Evolutionary conservation across 2,888 invertebrate species (phyloP), one percentile per base, ranked within the genome.

Genomic region (Epicampocera succincta): DNA sequence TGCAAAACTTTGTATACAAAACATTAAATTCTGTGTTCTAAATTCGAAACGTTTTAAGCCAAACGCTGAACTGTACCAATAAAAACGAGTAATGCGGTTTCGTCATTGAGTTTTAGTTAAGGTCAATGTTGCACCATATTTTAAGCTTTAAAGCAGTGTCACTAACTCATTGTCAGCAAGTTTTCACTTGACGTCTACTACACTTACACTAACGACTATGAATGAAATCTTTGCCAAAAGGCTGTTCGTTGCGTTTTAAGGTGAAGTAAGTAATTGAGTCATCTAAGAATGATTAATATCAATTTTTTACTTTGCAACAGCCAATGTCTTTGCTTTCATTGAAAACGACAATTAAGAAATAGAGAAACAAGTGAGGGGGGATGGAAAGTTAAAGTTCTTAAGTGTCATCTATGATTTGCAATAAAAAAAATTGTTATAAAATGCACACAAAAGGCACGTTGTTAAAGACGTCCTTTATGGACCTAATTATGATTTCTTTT

Each of bases 101-200:
- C 79, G 79, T 79, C 82, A 82, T 82, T 82, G 82, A 82, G 48
- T 46, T 56, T 69, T 75, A 66, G 82, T 75, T 82, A 82, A 82
- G 82, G 82, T 82, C 82, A 82, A 82, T 82, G 82, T 82, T 82
- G 82, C 74, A 82, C 69, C 79, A 79, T 63, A 78, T 75, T 82
- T 78, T 46, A 71, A 65, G 74, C 74, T 74, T 9, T 77, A 71
- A 78, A 58, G 74, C 79, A 56, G 69, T 78, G 82, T 79, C 82
- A 82, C 74, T 58, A 71, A 79, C 71, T 82, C 82, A 82, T 74
- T 82, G 82, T 66, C 74, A 75, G 60, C 82, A 60, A 74, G 82
- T 82, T 82, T 82, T 82, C 74, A 82, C 82, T 82, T 48, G 8
- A 66, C 66, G 33, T 33, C 33, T 29, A 9, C 60, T 33, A 58